Evolutionary conservation across 2,113 vertebrate genomes (phyloP), one percentile per base, ranked within the genome.

Genomic region (Myotis lucifugus): DNA sequence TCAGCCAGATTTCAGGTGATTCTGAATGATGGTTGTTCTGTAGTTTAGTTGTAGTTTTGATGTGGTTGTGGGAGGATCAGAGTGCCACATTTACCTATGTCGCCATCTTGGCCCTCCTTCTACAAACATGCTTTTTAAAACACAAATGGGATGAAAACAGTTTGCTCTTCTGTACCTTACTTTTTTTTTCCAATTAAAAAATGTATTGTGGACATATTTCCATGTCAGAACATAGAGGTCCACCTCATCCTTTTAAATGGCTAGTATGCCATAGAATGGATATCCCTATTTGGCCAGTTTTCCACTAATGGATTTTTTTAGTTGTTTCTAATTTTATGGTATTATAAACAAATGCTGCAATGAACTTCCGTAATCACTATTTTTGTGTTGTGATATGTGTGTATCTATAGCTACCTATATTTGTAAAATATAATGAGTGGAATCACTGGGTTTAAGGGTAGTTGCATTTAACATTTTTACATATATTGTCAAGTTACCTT

Each of bases 241-340:
- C 19, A 67, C 14, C 37, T 61, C 19, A 59, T n/a, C 29, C 32
- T 77, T 83, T 59, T 76, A 83, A 56, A 21, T 83, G 11, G 27
- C 66, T 67, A 72, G 48, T 72, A 77, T 37, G 34, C 32, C 48
- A 78, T 34, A 8, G 67, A 59, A 48, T 66, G 27, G 23, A 40
- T 64, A 25, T 37, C 14, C 25, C 90, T 73, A 61, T 34, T 70
- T 79, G 74, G 17, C n/a, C 61, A 83, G 56, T 32, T 78, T 91
- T 83, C 27, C 87, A 64, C 64, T 64, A 77, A 48, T 25, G 14
- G 54, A 74, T 34, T 56, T 85, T 88, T 81, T 79, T 66, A 94
- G 72, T 66, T 90, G 27, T 85, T 95, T 95, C 77, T 18, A 81
- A 8, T 94, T 87, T 92, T 87, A 83, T 46, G 32, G 34, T 54